phyloP scores from a whole-genome alignment of 30 jellyfish, hydroid and myxozoan species.

The Aurelia coerulea region DNA sequence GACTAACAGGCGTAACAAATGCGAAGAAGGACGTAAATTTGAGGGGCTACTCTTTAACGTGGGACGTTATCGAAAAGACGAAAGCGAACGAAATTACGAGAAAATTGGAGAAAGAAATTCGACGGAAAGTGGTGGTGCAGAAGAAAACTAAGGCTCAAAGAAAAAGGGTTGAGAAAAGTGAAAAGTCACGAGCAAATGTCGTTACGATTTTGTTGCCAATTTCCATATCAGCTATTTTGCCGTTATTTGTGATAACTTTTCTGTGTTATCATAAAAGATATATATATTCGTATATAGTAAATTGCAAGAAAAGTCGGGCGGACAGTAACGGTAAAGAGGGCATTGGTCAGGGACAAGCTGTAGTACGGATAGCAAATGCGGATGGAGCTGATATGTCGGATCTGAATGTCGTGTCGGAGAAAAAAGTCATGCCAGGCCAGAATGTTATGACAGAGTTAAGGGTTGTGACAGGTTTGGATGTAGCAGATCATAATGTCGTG shows the following conservation, averaged over 20 bases:
- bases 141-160: background rate
- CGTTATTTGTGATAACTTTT: slow-evolving; percentile 18
- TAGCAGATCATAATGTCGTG: too few species aligned
- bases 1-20: slow-evolving; percentile 11
- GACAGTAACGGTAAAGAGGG: background rate
- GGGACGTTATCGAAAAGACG: slow-evolving; percentile 14
- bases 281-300: too few species aligned
- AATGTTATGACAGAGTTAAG: too few species aligned
- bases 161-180: background rate
- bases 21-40: background rate
- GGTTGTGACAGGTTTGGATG: too few species aligned
- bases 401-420: too few species aligned
- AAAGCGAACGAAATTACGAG: slow-evolving; percentile 3
- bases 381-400: too few species aligned
- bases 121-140: background rate
- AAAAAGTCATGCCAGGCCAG: too few species aligned
- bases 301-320: background rate
- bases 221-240: slow-evolving; percentile 36
- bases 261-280: slow-evolving; percentile 24
- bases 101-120: background rate
- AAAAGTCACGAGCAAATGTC: slow-evolving; percentile 8
- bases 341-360: background rate
- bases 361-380: background rate
- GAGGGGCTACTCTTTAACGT: slow-evolving; percentile 35
- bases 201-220: slow-evolving; percentile 37